These are phyloP conservation scores for Epirrhoe tristata DNA, from an alignment of 2,888 invertebrate genomes.

Conservation along the genomic window DNA sequence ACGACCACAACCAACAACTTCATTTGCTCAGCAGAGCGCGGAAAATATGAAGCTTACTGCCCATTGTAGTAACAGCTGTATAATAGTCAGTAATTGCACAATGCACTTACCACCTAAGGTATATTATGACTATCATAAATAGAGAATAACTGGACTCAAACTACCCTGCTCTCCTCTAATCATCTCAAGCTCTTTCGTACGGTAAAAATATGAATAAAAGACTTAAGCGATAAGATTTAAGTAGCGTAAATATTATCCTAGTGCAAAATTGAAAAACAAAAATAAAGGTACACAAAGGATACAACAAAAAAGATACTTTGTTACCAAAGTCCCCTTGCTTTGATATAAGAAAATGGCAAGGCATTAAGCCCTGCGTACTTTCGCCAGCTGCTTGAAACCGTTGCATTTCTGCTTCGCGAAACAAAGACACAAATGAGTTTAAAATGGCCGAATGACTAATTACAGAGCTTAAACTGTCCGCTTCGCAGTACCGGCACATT, in stretches of 20 bases:
- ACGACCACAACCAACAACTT: slow-evolving; percentile 32
- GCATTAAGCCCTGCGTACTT: slow-evolving; percentile 1
- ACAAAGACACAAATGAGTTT: slow-evolving; percentile 44
- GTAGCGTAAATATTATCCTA: background rate
- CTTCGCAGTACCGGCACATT: slow-evolving; percentile 44
- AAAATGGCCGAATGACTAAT: slow-evolving; percentile 52
- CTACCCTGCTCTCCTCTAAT: background rate
- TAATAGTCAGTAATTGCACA: slow-evolving; percentile 13
- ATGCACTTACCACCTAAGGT: slow-evolving; percentile 4
- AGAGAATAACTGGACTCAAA: background rate
- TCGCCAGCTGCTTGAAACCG: slow-evolving; percentile 8
- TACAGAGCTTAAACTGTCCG: slow-evolving; percentile 52
- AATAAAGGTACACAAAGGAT: background rate
- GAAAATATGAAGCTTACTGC: slow-evolving; percentile 21
- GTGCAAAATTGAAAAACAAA: background rate
- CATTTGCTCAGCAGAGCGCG: slow-evolving; percentile 34
- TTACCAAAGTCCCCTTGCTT: background rate
- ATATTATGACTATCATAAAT: background rate
- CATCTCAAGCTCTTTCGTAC: background rate
- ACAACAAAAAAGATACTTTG: background rate
- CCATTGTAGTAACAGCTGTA: slow-evolving; percentile 14
- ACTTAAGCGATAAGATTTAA: no score
- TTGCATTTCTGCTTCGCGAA: slow-evolving; percentile 23
- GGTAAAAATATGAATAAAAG: no score
- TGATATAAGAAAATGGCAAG: background rate